These are phyloP conservation scores for Propithecus deckenii DNA, from an alignment of 2,797 vertebrate species.

Conservation along the genomic window DNA sequence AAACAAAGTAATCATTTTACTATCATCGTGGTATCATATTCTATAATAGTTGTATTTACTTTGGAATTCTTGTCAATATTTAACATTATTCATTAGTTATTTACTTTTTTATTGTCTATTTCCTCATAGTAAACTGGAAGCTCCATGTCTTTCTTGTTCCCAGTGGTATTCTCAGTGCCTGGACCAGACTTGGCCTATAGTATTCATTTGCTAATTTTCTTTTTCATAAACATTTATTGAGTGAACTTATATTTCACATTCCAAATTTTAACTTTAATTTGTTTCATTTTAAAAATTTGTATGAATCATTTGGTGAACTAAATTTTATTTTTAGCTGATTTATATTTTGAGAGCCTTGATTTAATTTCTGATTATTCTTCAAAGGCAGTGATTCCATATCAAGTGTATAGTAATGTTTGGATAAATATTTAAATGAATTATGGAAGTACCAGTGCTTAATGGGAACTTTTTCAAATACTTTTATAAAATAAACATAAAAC, in stretches of 20 bases:
- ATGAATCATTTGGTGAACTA: neutral
- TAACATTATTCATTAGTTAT: neutral
- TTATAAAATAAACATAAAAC: neutral
- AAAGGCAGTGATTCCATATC: neutral
- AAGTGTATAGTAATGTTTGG: neutral
- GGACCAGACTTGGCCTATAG: fast-evolving
- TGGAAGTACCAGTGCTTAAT: neutral
- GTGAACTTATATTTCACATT: neutral
- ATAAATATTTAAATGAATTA: conserved; percentile 23
- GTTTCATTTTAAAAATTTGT: neutral
- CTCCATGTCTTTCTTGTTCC: neutral
- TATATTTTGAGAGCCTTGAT: neutral
- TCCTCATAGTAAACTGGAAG: neutral
- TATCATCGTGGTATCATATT: too few species aligned
- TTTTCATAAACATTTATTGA: neutral
- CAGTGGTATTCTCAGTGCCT: neutral
- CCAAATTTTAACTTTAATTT: neutral
- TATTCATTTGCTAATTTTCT: neutral
- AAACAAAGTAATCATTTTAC: neutral
- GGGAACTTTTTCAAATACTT: neutral
- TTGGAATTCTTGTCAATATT: neutral
- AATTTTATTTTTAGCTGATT: neutral
- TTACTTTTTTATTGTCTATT: neutral
- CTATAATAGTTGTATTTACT: neutral
- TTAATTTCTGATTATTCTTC: neutral